Evolutionary conservation across 2,888 invertebrate genomes (phyloP), one percentile per base, ranked within the genome.

Genomic region (Drosophila merina): DNA sequence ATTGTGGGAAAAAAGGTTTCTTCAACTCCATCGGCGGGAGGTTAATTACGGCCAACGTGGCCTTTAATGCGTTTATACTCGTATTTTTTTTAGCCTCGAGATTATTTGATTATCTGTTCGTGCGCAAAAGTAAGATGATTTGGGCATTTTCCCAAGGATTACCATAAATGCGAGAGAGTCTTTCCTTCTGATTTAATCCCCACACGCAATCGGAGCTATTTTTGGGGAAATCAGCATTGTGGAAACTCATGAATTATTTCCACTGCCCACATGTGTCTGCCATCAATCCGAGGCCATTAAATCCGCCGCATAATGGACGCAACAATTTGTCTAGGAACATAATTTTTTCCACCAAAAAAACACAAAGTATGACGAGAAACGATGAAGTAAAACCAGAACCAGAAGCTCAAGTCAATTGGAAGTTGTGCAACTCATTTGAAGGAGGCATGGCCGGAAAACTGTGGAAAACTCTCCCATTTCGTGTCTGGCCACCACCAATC

Each of bases 401-500:
- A 30, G 42, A 38, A 68, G 48, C 66, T 63, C 84, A 80, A 86
- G 70, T 81, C 77, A 75, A 82, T 75, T 88, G 83, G 58, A 64
- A 72, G 30, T 75, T 76, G 64, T 59, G 82, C 72, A 81, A 79
- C 67, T 70, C 64, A 55, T 58, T 60, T 40, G 2, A 47, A 54
- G 59, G 48, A 45, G 38, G 45, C 12, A 26, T 56, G 45, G n/a
- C 14, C 14, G 40, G 12, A 25, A 49, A 36, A 28, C 20, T 14
- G 33, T 42, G 55, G 51, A 54, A 60, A 44, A 51, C 71, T 36
- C 69, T 76, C 68, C 75, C 79, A 60, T 72, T 85, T 78, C 84
- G 86, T 84, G 84, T 74, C 72, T 83, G 68, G 57, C 31, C 52
- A 50, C 88, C 72, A 88, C 88, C 71, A 88, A 84, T 84, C 88